Percentiles rank a stretch among this genome's conserved stretches.
Conservation (phyloP, 2,888 invertebrate species). For the Cantharis lateralis region DNA sequence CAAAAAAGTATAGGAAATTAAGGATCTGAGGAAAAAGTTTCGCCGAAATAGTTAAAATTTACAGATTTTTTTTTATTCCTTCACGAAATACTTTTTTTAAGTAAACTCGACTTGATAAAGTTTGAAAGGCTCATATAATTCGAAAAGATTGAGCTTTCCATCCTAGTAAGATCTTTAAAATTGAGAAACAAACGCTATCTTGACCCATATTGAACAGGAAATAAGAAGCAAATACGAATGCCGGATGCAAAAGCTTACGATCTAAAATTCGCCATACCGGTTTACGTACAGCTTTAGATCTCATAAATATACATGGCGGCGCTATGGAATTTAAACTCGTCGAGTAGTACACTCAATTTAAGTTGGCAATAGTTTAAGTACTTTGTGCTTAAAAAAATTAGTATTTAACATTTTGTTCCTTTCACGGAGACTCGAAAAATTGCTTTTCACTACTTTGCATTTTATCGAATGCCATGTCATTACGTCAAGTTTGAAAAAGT, state of each 20-base stretch:
- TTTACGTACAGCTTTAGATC: conserved; percentile 13
- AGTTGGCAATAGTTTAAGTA: not conserved
- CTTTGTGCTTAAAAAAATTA: not conserved
- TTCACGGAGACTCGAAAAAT: not conserved
- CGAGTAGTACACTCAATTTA: not conserved
- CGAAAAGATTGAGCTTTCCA: not conserved
- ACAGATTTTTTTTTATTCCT: not conserved
- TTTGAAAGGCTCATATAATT: not conserved
- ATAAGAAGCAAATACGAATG: conserved; percentile 8
- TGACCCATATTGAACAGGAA: conserved; percentile 7
- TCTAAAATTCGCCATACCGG: conserved; percentile 2
- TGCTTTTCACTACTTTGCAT: not conserved
- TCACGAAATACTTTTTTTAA: not conserved
- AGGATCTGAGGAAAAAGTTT: not conserved
- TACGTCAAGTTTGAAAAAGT: not conserved
- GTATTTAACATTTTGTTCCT: not conserved
- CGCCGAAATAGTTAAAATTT: not conserved
- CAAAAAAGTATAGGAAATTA: not conserved
- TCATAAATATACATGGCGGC: conserved; percentile 23
- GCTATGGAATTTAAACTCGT: conserved; percentile 7
- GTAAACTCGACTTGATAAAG: not conserved
- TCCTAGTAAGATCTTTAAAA: not conserved
- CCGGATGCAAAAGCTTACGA: conserved; percentile 10
- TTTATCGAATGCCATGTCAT: not conserved
- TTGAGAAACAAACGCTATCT: conserved; percentile 12